Base-by-base conservation (phyloP, 2,113 vertebrate genomes). In the Glaucomys volans region DNA sequence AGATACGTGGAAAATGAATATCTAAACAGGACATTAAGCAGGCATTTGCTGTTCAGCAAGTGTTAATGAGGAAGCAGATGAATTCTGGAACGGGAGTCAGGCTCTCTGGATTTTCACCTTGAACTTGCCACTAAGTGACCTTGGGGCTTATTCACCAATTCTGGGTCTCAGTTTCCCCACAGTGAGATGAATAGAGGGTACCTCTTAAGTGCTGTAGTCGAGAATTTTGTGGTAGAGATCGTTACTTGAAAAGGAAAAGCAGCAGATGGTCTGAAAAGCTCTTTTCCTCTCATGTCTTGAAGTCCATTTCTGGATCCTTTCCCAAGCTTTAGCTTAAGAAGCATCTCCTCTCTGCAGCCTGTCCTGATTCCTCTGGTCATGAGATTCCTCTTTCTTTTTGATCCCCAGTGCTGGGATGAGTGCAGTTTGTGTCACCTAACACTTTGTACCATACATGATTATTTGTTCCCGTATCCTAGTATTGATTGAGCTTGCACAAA, bases 1-100 rank as follows among this genome's bases (percentile, higher is more conserved):
- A 90, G 82, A 96, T 75, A 94, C 87, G n/a, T 62, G 91, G 77
- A 93, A 94, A 97, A 96, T 94, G 74, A 96, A 75, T 96, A 93
- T 93, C 89, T 96, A 82, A 96, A 93, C 22, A 96, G 82, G 72
- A 64, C 47, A 42, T 82, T 82, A 90, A 87, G 32, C 77, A 69
- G 64, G 59, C 30, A 2, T 6, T 72, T 81, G 88, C 81, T 96
- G 11, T 72, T 86, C 77, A 69, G 59, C 37, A 54, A 67, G 82
- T 40, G 47, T 74, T 89, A 88, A 91, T 83, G 75, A 93, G 66
- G 24, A 79, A 94, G 66, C 37, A 54, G 64, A 84, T 74, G 47
- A 71, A 85, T 95, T 85, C 71, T 81, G 69, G 35, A 42, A 66
- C 42, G n/a, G 17, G n/a, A 87, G 10, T 85, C 9, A 62, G 62